Evolutionary conservation across 2,113 vertebrate genomes (phyloP), one percentile per base, ranked within the genome.

Genomic region (Corythoichthys intestinalis): DNA sequence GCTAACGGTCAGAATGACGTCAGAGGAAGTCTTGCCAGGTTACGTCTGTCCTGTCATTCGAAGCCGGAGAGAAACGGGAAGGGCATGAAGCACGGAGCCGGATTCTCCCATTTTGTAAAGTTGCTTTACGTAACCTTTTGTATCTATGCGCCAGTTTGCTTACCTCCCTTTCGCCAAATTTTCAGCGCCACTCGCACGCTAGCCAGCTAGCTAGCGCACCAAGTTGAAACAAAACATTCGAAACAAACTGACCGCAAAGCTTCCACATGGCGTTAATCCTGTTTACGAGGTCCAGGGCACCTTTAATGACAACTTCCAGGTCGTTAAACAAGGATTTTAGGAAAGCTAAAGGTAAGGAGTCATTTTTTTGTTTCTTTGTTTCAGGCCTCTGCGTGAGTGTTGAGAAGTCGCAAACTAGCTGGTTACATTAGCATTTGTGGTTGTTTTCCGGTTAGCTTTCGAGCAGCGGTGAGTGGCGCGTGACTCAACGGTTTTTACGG

Each of bases 191-290:
- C 69, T 54, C 50, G 54, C 14, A 13, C 11, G 68, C 73, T 73
- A 69, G 38, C 73, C 73, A 13, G 52, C 70, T 34, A 34, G 44
- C 11, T 13, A 14, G n/a, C 39, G 59, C 10, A 11, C 53, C 53
- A 56, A 28, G 20, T 56, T 28, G 4, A 4, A 13, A 49, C 4
- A 34, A 35, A 2, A 14, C 34, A 57, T 14, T 11, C 61, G 44
- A 47, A 39, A 11, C 59, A 11, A 17, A 62, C 59, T 5, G 20
- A 47, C 59, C 17, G 38, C 56, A 57, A 60, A 80, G 41, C 58
- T 66, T 77, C 65, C 80, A 41, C 80, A 93, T 93, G 93, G 92
- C 93, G 82, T 90, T 92, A 84, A 93, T 93, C 85, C 85, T 93
- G 76, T 89, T 93, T 65, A 90, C 87, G 12, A 89, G 91, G 71